phyloP scores from a whole-genome alignment of 2,797 vertebrate genomes.

The Holocentrus rufus region DNA sequence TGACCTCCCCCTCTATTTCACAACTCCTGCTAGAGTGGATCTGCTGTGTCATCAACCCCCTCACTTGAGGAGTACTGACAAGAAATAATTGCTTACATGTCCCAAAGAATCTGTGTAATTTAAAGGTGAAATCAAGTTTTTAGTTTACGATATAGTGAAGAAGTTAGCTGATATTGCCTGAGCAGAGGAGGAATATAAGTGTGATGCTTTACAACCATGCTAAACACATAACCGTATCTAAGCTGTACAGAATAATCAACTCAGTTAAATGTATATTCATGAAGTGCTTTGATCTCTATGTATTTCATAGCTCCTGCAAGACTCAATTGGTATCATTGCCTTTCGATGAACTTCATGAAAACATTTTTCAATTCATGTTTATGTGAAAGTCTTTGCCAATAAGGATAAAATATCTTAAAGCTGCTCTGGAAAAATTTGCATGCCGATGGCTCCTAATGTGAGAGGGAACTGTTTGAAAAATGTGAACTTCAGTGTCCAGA shows the following conservation, averaged over 20 bases:
- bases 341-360: too few species aligned
- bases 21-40: not conserved
- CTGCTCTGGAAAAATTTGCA: not conserved
- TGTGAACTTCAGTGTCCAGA: too few species aligned
- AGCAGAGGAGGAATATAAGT: not conserved
- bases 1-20: not conserved
- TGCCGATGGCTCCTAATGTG: too few species aligned
- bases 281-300: not conserved
- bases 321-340: too few species aligned
- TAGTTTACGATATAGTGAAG: not conserved
- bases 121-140: not conserved
- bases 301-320: too few species aligned
- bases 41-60: not conserved
- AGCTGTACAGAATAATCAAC: not conserved
- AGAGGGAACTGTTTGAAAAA: too few species aligned
- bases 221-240: too few species aligned
- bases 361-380: too few species aligned
- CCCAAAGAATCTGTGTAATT: not conserved
- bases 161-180: not conserved
- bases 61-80: constrained; percentile 2
- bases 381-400: too few species aligned
- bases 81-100: not conserved
- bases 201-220: too few species aligned
- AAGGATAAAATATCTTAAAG: too few species aligned
- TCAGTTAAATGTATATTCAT: not conserved